Base-by-base conservation (phyloP, 2,113 vertebrate species). In the Choloepus hoffmanni region DNA sequence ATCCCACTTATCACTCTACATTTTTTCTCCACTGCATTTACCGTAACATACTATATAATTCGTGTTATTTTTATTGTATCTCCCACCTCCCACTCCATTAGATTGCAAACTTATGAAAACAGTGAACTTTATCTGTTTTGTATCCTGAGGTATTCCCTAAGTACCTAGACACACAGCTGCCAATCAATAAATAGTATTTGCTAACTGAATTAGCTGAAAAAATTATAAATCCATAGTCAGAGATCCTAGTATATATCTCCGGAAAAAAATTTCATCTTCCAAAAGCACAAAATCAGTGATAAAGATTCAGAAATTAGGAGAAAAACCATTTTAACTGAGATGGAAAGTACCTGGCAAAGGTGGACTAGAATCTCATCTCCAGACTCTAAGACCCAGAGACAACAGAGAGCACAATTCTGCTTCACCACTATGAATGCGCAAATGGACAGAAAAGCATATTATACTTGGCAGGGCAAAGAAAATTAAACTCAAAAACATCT, bases 221-320 rank as follows among this genome's bases (percentile, higher is more conserved):
- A 93, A 62, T 84, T 73, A 70, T 74, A 92, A 95, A 90, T 78
- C 48, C 48, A 84, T 0, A 86, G 45, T 83, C 85, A 68, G 24
- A 82, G 40, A 82, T 0, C 30, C n/a, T 53, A 81, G 62, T 18
- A 60, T 55, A 0, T 73, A 90, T 81, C 70, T 94, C 30, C 82
- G 36, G 24, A 36, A 36, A 43, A 93, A 95, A 94, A 73, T 24
- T 40, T 55, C 62, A 78, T 53, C 63, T 92, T 55, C 58, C 30
- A 62, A 83, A 96, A 74, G 24, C 78, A 95, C 30, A 96, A 92
- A 92, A 72, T 67, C 21, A 70, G 5, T 84, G 36, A 74, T 5
- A 87, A 94, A 92, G 53, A 82, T 53, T 78, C 48, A 83, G 53
- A 96, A 88, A 76, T 70, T 53, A 90, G 13, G 18, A 92, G 79